Percentiles rank a stretch among this genome's conserved stretches.
Conservation (phyloP, 2,888 invertebrate species). For the Magallana nippona region DNA sequence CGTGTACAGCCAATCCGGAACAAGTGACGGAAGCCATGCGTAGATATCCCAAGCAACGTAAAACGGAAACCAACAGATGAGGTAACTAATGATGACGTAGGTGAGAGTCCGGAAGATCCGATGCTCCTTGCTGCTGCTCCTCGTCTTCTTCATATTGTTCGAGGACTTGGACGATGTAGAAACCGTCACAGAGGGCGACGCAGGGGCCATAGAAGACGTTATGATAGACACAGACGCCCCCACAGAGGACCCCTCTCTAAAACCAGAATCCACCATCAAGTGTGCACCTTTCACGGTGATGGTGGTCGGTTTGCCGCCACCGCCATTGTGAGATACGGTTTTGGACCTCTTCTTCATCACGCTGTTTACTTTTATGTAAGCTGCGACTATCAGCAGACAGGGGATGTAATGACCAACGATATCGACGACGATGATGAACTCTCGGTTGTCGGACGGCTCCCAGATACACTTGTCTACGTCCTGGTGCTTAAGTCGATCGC, state of each 20-base stretch:
- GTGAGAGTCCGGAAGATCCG: conserved; percentile 59
- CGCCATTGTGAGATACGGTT: conserved; percentile 5
- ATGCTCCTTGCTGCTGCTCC: conserved; percentile 48
- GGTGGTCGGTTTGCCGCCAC: not conserved
- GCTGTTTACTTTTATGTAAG: conserved; percentile 67
- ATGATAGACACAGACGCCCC: not conserved
- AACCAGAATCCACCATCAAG: not conserved
- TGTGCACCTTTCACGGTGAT: not conserved
- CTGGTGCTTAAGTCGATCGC: conserved; percentile 67
- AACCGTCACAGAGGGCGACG: not conserved
- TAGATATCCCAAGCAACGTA: conserved; percentile 61
- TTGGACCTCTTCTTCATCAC: conserved; percentile 59
- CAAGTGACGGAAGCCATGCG: conserved; percentile 57
- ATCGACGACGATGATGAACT: conserved; percentile 75
- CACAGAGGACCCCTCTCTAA: not conserved
- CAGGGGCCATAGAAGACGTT: not conserved
- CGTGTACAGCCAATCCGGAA: conserved; percentile 59
- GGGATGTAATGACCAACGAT: conserved; percentile 74
- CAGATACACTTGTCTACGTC: conserved; percentile 68
- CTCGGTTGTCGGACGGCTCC: conserved; percentile 72
- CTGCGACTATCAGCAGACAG: conserved; percentile 68
- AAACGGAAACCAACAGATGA: conserved; percentile 63
- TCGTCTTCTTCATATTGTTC: not conserved
- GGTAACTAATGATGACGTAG: conserved; percentile 55
- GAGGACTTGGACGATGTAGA: not conserved